A percentile compares a stretch with the other conserved stretches of the same genome.
Evolutionary conservation across 2,113 vertebrate genomes (phyloP).

Genomic region (Sardina pilchardus): DNA sequence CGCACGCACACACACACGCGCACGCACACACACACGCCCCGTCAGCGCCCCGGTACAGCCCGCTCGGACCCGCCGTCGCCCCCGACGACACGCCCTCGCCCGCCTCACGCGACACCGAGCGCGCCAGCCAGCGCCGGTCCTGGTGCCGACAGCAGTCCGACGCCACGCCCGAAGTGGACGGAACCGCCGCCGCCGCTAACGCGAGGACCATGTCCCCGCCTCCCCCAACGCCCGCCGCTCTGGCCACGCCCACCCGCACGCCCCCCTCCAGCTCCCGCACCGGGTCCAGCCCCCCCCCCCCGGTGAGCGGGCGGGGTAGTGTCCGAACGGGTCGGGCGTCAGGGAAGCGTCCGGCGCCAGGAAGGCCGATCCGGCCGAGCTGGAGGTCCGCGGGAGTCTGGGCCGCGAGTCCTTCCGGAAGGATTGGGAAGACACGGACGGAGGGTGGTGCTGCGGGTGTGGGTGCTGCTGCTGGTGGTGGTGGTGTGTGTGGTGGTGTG

Average conservation of each 20-base stretch:
- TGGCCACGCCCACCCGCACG: slow-evolving; percentile 77
- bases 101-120: slow-evolving; percentile 67
- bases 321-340: slow-evolving; percentile 82
- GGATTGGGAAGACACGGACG: slow-evolving; percentile 75
- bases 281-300: slow-evolving; percentile 86
- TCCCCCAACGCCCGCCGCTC: slow-evolving; percentile 4
- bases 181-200: slow-evolving; percentile 67
- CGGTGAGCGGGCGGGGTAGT: slow-evolving; percentile 89
- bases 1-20: slow-evolving; percentile 61
- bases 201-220: slow-evolving; percentile 53
- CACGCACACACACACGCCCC: slow-evolving; percentile 66
- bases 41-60: slow-evolving; percentile 41
- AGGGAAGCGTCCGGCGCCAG: slow-evolving; percentile 81
- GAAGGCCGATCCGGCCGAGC: slow-evolving; percentile 92
- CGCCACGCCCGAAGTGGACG: slow-evolving; percentile 69
- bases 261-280: slow-evolving; percentile 94
- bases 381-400: slow-evolving; percentile 95
- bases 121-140: slow-evolving; percentile 71
- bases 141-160: slow-evolving; percentile 62
- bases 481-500: slow-evolving; percentile 63
- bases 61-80: slow-evolving; percentile 62
- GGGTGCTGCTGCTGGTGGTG: neutral
- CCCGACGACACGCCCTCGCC: slow-evolving; percentile 70
- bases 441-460: slow-evolving; percentile 75
- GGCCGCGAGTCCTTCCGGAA: slow-evolving; percentile 91